Conservation (phyloP, 2,113 vertebrate species). For the Rousettus leschenaultii region DNA sequence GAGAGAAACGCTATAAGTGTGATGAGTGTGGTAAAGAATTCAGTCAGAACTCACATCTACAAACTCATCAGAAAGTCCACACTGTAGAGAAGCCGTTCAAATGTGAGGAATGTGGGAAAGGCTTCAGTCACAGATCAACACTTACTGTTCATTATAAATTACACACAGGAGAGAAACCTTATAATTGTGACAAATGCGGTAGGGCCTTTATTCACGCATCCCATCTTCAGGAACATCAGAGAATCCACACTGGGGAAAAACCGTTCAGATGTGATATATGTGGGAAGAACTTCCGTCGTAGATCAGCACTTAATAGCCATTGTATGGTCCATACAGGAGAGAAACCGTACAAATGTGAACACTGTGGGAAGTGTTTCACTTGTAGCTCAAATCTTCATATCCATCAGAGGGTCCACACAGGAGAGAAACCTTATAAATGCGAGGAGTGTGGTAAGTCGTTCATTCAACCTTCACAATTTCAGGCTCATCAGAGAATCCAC, state of each 20-base stretch:
- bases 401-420: slow-evolving; percentile 59
- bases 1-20: slow-evolving; percentile 50
- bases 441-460: slow-evolving; percentile 59
- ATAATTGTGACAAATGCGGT: slow-evolving; percentile 46
- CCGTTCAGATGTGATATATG: slow-evolving; percentile 42
- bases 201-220: slow-evolving; percentile 11
- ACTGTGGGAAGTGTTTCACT: slow-evolving; percentile 52
- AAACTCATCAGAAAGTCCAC: slow-evolving; percentile 58
- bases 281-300: slow-evolving; percentile 52
- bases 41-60: slow-evolving; percentile 46
- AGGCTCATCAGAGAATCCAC: slow-evolving; percentile 70
- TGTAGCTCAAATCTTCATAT: slow-evolving; percentile 63
- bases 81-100: slow-evolving; percentile 56
- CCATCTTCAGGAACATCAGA: slow-evolving; percentile 29
- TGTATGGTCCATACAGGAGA: slow-evolving; percentile 52
- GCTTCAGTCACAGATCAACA: slow-evolving; percentile 49
- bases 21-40: slow-evolving; percentile 62
- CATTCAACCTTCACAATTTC: slow-evolving; percentile 53
- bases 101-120: slow-evolving; percentile 66
- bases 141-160: slow-evolving; percentile 52
- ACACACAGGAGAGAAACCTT: slow-evolving; percentile 54
- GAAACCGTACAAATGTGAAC: slow-evolving; percentile 29
- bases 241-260: slow-evolving; percentile 63
- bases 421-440: slow-evolving; percentile 68
- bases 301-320: slow-evolving; percentile 42